phyloP scores from a whole-genome alignment of 2,113 vertebrate species.

The Meles meles region DNA sequence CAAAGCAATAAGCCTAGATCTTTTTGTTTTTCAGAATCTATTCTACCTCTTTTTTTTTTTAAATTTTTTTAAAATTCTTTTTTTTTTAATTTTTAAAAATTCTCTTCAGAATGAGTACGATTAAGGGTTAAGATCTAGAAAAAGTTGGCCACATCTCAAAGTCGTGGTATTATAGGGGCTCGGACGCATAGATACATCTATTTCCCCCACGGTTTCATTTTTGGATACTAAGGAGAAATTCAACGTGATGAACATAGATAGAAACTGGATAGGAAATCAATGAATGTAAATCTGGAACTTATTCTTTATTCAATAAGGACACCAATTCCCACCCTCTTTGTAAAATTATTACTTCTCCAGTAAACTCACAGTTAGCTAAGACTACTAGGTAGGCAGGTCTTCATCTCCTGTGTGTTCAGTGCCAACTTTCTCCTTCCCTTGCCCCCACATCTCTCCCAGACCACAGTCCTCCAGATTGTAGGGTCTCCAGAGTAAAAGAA shows the following conservation, averaged over 20 bases:
- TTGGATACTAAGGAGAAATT: constrained; percentile 47
- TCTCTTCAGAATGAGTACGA: constrained; percentile 48
- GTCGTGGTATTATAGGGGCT: neutral
- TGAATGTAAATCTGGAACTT: constrained; percentile 55
- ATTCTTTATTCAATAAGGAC: constrained; percentile 52
- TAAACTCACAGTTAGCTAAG: neutral
- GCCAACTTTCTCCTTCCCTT: neutral
- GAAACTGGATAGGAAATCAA: constrained; percentile 51
- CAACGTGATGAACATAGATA: constrained; percentile 15
- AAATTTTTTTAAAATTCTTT: too few species aligned
- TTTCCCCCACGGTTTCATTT: constrained; percentile 13
- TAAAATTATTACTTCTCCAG: constrained; percentile 37
- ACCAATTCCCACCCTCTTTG: constrained; percentile 6
- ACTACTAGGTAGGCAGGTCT: neutral
- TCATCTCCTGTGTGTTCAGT: neutral
- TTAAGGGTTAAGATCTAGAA: constrained; percentile 67
- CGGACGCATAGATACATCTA: neutral
- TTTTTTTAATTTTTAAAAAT: too few species aligned
- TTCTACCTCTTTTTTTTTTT: neutral
- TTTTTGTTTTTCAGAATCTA: constrained; percentile 75
- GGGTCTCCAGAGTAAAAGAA: neutral
- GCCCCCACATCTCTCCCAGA: neutral
- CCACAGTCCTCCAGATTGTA: neutral
- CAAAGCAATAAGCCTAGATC: constrained; percentile 92
- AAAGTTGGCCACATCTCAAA: constrained; percentile 24